Percentiles rank a stretch among this genome's conserved stretches.
Conservation (phyloP, 64 coral and sea anemone genomes). For the Montipora capricornis region DNA sequence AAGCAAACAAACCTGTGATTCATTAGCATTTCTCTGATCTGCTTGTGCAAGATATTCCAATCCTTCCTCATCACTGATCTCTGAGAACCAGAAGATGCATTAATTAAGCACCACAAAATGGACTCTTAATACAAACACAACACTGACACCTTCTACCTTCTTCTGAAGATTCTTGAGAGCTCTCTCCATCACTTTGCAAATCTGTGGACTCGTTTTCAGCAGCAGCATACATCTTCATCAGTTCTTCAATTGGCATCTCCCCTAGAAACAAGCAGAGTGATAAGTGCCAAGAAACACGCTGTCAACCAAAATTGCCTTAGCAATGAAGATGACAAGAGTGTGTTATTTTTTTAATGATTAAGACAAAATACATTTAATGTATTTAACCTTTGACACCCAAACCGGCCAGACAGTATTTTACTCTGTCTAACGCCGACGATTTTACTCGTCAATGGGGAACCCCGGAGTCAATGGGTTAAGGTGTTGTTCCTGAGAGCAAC, state of each 20-base stretch:
- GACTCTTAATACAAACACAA: neutral
- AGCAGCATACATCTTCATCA: constrained; percentile 84
- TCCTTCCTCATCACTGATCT: constrained; percentile 74
- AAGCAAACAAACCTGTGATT: constrained; percentile 43
- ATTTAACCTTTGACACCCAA: too few species aligned
- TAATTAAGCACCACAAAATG: neutral
- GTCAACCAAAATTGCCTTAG: too few species aligned
- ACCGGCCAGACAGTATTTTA: too few species aligned
- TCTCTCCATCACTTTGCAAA: constrained; percentile 78
- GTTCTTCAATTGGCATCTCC: constrained; percentile 96
- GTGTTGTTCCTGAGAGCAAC: too few species aligned
- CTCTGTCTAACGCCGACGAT: too few species aligned
- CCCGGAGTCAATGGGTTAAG: too few species aligned
- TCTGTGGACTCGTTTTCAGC: constrained; percentile 88
- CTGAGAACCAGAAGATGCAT: constrained; percentile 64
- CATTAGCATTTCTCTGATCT: constrained; percentile 47
- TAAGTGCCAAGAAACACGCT: neutral
- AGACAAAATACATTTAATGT: too few species aligned
- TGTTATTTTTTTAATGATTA: too few species aligned
- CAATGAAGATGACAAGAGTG: too few species aligned
- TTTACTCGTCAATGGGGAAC: too few species aligned
- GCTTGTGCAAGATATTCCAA: constrained; percentile 82
- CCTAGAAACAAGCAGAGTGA: constrained; percentile 35
- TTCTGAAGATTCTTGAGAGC: constrained; percentile 74
- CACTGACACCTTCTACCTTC: constrained; percentile 52